These are phyloP conservation scores for Eupithecia insigniata DNA, from an alignment of 2,888 invertebrate genomes.

Conservation along the genomic window DNA sequence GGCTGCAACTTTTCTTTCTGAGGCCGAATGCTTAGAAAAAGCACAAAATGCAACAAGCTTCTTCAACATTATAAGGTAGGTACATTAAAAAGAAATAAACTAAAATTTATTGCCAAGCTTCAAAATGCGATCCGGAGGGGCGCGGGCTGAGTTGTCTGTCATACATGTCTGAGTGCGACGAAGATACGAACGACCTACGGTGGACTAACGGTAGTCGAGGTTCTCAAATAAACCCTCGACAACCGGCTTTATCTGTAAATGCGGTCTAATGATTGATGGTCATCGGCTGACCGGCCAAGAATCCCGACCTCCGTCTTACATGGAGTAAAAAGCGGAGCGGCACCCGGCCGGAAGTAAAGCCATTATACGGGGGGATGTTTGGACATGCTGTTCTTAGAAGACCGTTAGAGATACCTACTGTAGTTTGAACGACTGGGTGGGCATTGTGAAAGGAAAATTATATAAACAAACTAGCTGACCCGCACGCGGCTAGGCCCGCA, in stretches of 20 bases:
- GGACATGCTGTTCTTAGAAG: slow-evolving; percentile 12
- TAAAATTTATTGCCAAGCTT: too few relatives aligned
- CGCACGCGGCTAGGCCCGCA: too few relatives aligned
- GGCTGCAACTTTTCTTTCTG: background rate
- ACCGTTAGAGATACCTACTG: slow-evolving; percentile 14
- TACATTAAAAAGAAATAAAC: too few relatives aligned
- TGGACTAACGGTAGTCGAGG: too few relatives aligned
- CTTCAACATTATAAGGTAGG: too few relatives aligned
- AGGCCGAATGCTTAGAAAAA: background rate
- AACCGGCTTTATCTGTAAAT: slow-evolving; percentile 41
- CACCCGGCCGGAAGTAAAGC: slow-evolving; percentile 25
- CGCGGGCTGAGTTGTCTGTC: too few relatives aligned
- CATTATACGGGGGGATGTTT: slow-evolving; percentile 18
- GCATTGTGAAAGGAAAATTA: background rate
- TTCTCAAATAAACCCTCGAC: slow-evolving; percentile 14
- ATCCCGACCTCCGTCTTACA: slow-evolving; percentile 33
- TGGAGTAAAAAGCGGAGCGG: slow-evolving; percentile 33
- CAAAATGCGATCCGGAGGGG: too few relatives aligned
- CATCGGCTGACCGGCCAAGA: slow-evolving; percentile 52
- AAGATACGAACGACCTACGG: too few relatives aligned
- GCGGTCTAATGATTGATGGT: slow-evolving; percentile 75
- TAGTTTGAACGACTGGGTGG: background rate
- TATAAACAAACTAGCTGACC: too few relatives aligned
- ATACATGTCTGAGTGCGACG: too few relatives aligned
- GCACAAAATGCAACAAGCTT: background rate